Evolutionary conservation across 2,797 vertebrate genomes (phyloP).

Genomic region (Crocidura indochinensis): DNA sequence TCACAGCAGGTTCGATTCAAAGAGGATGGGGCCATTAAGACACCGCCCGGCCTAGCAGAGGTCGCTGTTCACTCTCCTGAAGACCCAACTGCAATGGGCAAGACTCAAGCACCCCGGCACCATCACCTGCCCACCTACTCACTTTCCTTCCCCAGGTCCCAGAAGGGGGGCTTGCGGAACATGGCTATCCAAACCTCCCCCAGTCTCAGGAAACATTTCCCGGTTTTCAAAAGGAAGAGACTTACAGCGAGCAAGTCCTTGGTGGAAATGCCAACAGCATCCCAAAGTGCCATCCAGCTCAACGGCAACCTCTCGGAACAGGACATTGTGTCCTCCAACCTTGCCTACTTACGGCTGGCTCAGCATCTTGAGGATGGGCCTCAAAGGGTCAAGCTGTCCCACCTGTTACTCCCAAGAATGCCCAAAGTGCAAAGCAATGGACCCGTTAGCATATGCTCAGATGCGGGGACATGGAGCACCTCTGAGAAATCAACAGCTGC

Average conservation of each 20-base stretch:
- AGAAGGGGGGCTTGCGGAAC: constrained; percentile 91
- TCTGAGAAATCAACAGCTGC: constrained; percentile 87
- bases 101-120: constrained; percentile 76
- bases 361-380: constrained; percentile 83
- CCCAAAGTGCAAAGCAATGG: constrained; percentile 90
- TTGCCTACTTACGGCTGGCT: constrained; percentile 87
- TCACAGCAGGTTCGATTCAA: constrained; percentile 93
- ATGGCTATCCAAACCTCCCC: constrained; percentile 98
- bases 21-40: constrained; percentile 86
- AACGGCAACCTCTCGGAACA: constrained; percentile 88
- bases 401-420: constrained; percentile 64
- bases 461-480: constrained; percentile 71
- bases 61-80: constrained; percentile 60
- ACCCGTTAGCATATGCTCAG: constrained; percentile 81
- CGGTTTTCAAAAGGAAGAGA: constrained; percentile 93
- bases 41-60: constrained; percentile 69
- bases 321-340: constrained; percentile 85
- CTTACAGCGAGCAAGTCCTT: constrained; percentile 89
- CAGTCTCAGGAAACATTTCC: constrained; percentile 94
- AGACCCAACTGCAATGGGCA: constrained; percentile 39
- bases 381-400: constrained; percentile 57
- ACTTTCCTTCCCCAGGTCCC: constrained; percentile 86
- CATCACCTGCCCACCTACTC: constrained; percentile 83
- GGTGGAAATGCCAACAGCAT: constrained; percentile 87
- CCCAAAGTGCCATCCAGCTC: constrained; percentile 85